phyloP scores from a whole-genome alignment of 2,797 vertebrate genomes.

The Clarias platycephalus region DNA sequence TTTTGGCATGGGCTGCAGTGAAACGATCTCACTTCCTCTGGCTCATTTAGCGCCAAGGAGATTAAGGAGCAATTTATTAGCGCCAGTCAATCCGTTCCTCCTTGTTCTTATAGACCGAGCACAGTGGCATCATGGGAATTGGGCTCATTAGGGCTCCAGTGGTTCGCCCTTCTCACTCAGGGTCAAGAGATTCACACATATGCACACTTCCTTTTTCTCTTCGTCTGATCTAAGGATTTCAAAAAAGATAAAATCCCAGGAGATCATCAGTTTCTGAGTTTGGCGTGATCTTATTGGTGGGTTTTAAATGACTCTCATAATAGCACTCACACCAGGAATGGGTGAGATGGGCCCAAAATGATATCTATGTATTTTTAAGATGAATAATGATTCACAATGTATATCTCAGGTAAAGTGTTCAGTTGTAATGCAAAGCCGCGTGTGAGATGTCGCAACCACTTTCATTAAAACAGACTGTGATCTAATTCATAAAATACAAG shows the following conservation, averaged over 20 bases:
- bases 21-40: conserved; percentile 14
- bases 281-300: not conserved
- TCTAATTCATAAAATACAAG: too few relatives aligned
- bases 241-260: not conserved
- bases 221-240: not conserved
- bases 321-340: not conserved
- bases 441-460: too few relatives aligned
- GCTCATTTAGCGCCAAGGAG: conserved; percentile 10
- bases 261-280: not conserved
- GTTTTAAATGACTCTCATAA: not conserved
- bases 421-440: too few relatives aligned
- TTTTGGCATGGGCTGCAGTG: conserved; percentile 1
- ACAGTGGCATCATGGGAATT: conserved; percentile 38
- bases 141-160: conserved; percentile 38
- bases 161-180: conserved; percentile 33
- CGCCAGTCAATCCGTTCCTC: conserved; percentile 12
- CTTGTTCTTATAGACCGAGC: conserved; percentile 16
- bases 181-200: conserved; percentile 6
- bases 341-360: too few relatives aligned
- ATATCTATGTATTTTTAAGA: too few relatives aligned
- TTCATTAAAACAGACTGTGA: too few relatives aligned
- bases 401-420: too few relatives aligned
- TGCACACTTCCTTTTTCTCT: conserved; percentile 43
- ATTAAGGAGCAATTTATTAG: conserved; percentile 45
- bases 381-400: too few relatives aligned